Conservation (phyloP, 2,888 invertebrate species). For the Sycophila texana region DNA sequence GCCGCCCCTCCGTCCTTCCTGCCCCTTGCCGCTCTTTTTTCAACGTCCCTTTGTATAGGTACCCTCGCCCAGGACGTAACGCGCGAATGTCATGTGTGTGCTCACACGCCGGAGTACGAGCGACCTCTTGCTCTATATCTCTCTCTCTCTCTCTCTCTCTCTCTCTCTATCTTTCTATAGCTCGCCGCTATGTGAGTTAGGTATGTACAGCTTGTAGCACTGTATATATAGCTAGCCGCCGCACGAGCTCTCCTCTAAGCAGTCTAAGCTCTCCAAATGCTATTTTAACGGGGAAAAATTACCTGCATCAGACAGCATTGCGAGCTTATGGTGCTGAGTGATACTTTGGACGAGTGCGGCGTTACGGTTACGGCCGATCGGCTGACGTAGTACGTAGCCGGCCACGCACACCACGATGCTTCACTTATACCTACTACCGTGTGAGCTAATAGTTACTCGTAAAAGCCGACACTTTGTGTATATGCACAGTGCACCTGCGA, state of each 20-base stretch:
- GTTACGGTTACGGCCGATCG: no score
- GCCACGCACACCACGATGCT: neutral
- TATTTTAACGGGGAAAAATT: no score
- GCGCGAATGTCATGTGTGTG: constrained; percentile 25
- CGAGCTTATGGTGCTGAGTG: no score
- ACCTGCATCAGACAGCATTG: no score
- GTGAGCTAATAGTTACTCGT: neutral
- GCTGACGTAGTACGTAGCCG: no score
- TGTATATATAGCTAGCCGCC: no score
- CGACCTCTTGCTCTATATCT: neutral
- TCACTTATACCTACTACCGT: neutral
- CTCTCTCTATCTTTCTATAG: neutral
- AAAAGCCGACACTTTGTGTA: no score
- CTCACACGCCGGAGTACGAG: neutral
- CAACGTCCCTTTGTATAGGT: neutral
- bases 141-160: constrained; percentile 9
- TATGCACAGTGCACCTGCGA: no score
- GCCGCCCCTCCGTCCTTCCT: neutral
- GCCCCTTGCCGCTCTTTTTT: neutral
- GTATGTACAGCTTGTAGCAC: no score
- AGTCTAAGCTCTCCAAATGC: no score
- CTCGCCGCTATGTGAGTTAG: no score
- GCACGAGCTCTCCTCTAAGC: neutral
- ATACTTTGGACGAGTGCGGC: no score
- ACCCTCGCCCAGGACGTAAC: neutral